Evolutionary conservation across 2,888 invertebrate species (phyloP).

Genomic region (Archips crataeganus): DNA sequence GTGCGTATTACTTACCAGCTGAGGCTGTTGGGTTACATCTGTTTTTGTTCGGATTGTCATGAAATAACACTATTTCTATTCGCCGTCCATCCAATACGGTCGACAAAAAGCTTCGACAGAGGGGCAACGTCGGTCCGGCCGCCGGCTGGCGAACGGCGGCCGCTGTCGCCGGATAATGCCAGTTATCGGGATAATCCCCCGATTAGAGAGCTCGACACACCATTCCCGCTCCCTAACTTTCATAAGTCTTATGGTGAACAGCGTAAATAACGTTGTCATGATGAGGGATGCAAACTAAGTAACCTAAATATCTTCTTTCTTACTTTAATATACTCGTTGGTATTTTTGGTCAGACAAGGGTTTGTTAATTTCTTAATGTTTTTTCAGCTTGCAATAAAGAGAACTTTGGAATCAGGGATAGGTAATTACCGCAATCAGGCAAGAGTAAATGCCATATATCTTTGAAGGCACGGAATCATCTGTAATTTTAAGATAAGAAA

Average conservation of each 20-base stretch:
- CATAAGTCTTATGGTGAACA: conserved; percentile 48
- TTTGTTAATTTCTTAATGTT: neutral
- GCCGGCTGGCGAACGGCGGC: conserved; percentile 31
- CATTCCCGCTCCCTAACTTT: conserved; percentile 53
- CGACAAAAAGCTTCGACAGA: conserved; percentile 51
- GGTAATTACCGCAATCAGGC: neutral
- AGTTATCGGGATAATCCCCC: conserved; percentile 67
- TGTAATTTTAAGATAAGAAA: conserved; percentile 66
- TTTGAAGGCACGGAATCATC: conserved; percentile 56
- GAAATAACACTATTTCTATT: conserved; percentile 41
- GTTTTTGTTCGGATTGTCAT: conserved; percentile 33
- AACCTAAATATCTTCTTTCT: neutral
- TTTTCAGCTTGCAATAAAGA: neutral
- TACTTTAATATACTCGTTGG: neutral
- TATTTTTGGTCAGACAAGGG: neutral
- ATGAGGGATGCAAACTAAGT: conserved; percentile 32
- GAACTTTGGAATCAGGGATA: neutral
- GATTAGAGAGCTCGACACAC: conserved; percentile 64
- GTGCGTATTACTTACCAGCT: conserved; percentile 20
- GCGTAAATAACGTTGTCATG: conserved; percentile 39
- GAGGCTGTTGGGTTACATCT: conserved; percentile 20
- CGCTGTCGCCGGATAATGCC: conserved; percentile 54
- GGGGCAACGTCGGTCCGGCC: conserved; percentile 12
- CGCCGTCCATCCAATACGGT: conserved; percentile 49
- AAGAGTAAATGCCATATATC: conserved; percentile 30